Conservation (phyloP, 2,113 vertebrate species). For the Pterocles burchelli region DNA sequence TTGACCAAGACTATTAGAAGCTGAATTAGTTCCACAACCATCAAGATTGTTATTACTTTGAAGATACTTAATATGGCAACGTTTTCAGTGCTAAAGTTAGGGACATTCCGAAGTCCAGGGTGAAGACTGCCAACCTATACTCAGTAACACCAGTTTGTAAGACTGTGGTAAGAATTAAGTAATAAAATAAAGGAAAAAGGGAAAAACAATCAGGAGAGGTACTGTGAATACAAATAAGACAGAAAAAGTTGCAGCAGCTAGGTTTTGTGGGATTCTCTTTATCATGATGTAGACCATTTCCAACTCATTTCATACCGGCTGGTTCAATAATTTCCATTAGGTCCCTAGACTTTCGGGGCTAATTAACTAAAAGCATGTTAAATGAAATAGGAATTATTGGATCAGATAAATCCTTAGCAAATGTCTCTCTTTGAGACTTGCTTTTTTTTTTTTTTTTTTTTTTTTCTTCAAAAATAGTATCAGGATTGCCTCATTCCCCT, state of each 20-base stretch:
- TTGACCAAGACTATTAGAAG: not conserved
- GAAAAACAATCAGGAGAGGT: not conserved
- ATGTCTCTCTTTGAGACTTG: not conserved
- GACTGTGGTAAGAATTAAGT: not conserved
- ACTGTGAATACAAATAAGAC: not conserved
- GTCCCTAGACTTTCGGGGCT: not conserved
- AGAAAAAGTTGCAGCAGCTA: not conserved
- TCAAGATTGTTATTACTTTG: not conserved
- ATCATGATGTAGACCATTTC: not conserved
- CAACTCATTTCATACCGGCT: not conserved
- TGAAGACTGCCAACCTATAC: not conserved
- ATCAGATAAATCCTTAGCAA: not conserved
- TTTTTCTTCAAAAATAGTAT: not conserved
- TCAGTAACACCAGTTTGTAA: not conserved
- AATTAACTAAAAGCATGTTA: slow-evolving; percentile 36
- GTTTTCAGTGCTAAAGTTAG: not conserved
- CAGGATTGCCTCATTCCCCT: not conserved
- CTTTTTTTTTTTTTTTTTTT: not conserved
- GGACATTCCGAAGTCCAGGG: not conserved
- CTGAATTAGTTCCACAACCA: not conserved
- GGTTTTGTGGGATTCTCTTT: not conserved
- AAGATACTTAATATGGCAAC: not conserved
- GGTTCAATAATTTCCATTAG: not conserved
- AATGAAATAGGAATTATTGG: not conserved
- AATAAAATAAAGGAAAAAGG: not conserved